Evolutionary conservation across 2,113 vertebrate species (phyloP).

Genomic region (Forbesichthys papilliferus): DNA sequence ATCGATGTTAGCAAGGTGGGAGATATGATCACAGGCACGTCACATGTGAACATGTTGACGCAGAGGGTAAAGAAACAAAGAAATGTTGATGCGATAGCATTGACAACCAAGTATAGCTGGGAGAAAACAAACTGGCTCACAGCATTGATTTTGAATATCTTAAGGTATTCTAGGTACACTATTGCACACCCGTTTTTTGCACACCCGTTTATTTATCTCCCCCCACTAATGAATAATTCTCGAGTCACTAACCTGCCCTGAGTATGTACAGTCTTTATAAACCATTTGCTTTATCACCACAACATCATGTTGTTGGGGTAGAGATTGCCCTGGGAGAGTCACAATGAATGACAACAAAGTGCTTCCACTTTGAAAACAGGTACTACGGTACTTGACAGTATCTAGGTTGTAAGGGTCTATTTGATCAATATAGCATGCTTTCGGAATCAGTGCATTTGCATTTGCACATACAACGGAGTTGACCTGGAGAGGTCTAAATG

Average conservation of each 20-base stretch:
- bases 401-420: constrained; percentile 3
- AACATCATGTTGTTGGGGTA: constrained; percentile 48
- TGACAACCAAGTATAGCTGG: background rate
- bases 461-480: too few species aligned
- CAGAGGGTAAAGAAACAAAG: constrained; percentile 6
- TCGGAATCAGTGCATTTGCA: too few species aligned
- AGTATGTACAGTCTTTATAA: background rate
- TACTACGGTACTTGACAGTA: constrained; percentile 26
- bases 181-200: background rate
- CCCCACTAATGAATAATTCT: background rate
- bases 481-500: too few species aligned
- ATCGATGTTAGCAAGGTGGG: background rate
- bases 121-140: background rate
- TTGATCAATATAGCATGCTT: too few species aligned
- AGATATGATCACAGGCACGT: constrained; percentile 16
- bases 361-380: constrained; percentile 45
- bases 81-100: constrained; percentile 15
- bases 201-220: constrained; percentile 4
- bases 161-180: background rate
- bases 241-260: constrained; percentile 15
- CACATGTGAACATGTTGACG: background rate
- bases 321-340: constrained; percentile 21
- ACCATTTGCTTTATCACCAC: constrained; percentile 44
- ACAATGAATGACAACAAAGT: constrained; percentile 49
- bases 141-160: background rate